Percentiles rank a stretch among this genome's conserved stretches.
Evolutionary conservation across 2,797 vertebrate genomes (phyloP).

Genomic region (Crossoptilon crossoptilon): DNA sequence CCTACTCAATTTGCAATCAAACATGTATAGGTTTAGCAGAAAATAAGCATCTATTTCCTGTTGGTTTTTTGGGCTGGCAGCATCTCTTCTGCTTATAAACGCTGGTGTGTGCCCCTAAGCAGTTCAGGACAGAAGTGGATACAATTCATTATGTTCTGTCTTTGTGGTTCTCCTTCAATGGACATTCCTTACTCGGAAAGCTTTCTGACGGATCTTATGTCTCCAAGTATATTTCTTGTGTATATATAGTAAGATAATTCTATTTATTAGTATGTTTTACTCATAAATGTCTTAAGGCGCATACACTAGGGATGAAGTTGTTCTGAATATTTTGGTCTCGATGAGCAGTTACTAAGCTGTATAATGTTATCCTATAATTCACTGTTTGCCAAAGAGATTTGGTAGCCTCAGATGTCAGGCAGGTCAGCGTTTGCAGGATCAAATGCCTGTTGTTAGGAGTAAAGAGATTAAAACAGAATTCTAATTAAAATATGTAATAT

Average conservation of each 20-base stretch:
- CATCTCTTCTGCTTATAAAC: background rate
- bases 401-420: background rate
- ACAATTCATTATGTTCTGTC: background rate
- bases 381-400: background rate
- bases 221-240: background rate
- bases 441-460: background rate
- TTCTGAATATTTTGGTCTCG: background rate
- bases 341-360: background rate
- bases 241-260: background rate
- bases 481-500: background rate
- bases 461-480: background rate
- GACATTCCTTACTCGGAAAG: background rate
- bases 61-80: background rate
- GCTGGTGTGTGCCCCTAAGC: background rate
- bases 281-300: background rate
- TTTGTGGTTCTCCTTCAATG: background rate
- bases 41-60: background rate
- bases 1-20: background rate
- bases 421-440: background rate
- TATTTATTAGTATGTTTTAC: background rate
- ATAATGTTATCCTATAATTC: background rate
- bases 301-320: background rate
- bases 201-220: background rate
- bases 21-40: background rate
- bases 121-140: background rate